phyloP scores from a whole-genome alignment of 2,797 vertebrate species.

The Buceros bicornis region DNA sequence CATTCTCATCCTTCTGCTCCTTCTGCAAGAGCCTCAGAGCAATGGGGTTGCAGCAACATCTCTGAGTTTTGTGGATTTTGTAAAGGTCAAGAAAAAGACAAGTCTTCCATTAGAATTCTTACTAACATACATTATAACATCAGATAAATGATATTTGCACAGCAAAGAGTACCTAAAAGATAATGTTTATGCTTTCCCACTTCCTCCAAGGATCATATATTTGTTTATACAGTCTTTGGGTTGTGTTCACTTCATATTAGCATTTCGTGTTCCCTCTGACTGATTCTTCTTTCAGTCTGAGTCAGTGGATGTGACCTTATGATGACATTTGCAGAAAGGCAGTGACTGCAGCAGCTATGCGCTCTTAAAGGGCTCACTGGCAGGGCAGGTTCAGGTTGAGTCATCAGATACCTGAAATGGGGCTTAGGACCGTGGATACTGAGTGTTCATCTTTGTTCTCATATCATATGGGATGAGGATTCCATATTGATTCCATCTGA shows the following conservation, averaged over 20 bases:
- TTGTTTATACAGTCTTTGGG: slow-evolving; percentile 22
- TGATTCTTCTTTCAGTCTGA: slow-evolving; percentile 50
- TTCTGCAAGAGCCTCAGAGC: background rate
- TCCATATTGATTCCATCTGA: background rate
- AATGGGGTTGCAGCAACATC: background rate
- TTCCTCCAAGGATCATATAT: background rate
- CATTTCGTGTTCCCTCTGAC: slow-evolving; percentile 28
- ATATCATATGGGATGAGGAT: background rate
- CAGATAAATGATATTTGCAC: slow-evolving; percentile 66
- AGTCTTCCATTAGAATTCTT: slow-evolving; percentile 46
- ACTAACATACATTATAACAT: background rate
- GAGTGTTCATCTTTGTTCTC: background rate
- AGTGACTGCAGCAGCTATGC: slow-evolving; percentile 6
- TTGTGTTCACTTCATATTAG: slow-evolving; percentile 34
- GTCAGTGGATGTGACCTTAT: slow-evolving; percentile 62
- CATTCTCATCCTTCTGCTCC: background rate
- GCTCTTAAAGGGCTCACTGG: background rate
- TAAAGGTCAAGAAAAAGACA: slow-evolving; percentile 57
- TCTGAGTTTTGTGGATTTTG: slow-evolving; percentile 37
- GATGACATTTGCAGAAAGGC: slow-evolving; percentile 71
- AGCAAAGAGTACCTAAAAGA: slow-evolving; percentile 28
- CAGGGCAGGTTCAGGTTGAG: background rate
- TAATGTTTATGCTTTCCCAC: slow-evolving; percentile 36
- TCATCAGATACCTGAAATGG: background rate
- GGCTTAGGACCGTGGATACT: background rate